phyloP scores from a whole-genome alignment of 2,888 invertebrate species.

The Acleris emargana region DNA sequence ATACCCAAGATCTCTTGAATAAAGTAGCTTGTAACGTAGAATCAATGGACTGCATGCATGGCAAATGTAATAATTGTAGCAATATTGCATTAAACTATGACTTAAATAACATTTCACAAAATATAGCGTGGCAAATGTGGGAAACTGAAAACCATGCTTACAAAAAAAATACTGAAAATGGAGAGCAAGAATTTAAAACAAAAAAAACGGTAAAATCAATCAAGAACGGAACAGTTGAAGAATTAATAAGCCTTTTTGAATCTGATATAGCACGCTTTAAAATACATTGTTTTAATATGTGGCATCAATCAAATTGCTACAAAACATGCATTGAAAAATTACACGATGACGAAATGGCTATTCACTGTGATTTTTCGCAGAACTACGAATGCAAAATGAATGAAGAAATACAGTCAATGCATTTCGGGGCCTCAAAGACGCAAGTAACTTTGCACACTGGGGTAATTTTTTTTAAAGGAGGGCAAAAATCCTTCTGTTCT shows the following conservation, averaged over 20 bases:
- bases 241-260: conserved; percentile 21
- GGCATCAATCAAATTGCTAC: conserved; percentile 26
- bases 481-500: too few relatives aligned
- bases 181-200: conserved; percentile 18
- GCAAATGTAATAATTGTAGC: conserved; percentile 12
- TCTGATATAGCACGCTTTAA: conserved; percentile 17
- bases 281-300: conserved; percentile 22
- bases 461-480: too few relatives aligned
- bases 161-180: conserved; percentile 16
- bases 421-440: conserved; percentile 23
- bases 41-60: conserved; percentile 10
- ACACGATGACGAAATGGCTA: conserved; percentile 14
- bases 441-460: too few relatives aligned
- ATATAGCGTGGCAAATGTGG: conserved; percentile 17
- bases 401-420: conserved; percentile 30
- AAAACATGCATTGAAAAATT: conserved; percentile 9
- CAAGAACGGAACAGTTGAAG: conserved; percentile 18
- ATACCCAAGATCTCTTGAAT: conserved; percentile 4
- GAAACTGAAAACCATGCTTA: conserved; percentile 17
- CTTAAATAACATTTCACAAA: background rate
- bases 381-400: conserved; percentile 29
- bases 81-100: conserved; percentile 12
- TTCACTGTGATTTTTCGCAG: conserved; percentile 31
- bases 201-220: conserved; percentile 24
- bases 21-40: conserved; percentile 4